Conservation (phyloP, 2,113 vertebrate species). For the Grammomys surdaster region DNA sequence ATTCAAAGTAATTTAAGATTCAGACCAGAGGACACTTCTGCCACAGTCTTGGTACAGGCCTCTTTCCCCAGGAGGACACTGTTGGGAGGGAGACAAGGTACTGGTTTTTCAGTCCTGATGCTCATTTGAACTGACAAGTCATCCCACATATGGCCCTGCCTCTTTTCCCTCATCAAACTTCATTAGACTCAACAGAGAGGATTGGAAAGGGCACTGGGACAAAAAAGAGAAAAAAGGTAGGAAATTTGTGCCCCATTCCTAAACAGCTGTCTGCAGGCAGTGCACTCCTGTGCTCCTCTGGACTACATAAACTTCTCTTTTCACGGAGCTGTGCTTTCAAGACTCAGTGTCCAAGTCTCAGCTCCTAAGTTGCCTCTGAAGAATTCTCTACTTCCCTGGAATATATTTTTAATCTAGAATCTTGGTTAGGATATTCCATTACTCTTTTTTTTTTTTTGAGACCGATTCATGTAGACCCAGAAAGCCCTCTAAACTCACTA, state of each 20-base stretch:
- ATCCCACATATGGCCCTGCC: background rate
- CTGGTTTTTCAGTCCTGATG: background rate
- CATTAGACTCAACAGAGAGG: constrained; percentile 45
- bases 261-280: background rate
- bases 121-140: constrained; percentile 19
- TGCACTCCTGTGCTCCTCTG: background rate
- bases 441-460: background rate
- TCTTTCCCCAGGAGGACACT: background rate
- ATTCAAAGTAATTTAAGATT: background rate
- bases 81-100: background rate
- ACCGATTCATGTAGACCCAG: background rate
- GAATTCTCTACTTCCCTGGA: background rate
- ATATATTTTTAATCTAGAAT: background rate
- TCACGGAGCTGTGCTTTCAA: background rate
- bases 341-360: background rate
- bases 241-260: background rate
- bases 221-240: background rate
- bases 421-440: background rate
- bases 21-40: background rate
- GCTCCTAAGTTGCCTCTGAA: background rate
- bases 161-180: constrained; percentile 47
- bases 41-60: fast-evolving
- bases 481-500: background rate
- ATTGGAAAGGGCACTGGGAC: background rate
- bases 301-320: background rate